Conservation (phyloP, 2,888 invertebrate genomes). For the Scaptomyza polygonia region DNA sequence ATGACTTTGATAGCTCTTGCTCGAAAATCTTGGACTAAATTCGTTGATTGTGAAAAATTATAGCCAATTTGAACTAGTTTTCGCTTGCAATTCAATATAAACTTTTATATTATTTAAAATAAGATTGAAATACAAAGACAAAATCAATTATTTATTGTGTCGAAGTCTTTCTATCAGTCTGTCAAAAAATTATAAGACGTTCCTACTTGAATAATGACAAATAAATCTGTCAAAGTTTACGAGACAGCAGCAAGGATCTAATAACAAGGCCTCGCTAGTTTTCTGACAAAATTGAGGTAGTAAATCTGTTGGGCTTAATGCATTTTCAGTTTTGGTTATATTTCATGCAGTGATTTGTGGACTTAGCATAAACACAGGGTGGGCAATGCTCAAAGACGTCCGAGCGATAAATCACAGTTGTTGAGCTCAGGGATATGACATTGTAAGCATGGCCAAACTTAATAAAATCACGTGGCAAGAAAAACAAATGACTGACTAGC, state of each 20-base stretch:
- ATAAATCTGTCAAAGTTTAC: constrained; percentile 4
- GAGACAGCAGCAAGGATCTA: constrained; percentile 3
- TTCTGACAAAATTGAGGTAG: constrained; percentile 32
- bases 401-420: constrained; percentile 63
- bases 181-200: background rate
- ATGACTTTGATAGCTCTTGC: background rate
- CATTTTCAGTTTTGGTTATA: constrained; percentile 54
- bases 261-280: constrained; percentile 4
- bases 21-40: background rate
- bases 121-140: too few species aligned
- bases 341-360: constrained; percentile 73
- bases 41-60: background rate
- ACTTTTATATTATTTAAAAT: too few species aligned
- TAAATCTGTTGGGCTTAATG: constrained; percentile 62
- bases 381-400: constrained; percentile 44
- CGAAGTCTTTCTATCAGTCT: too few species aligned
- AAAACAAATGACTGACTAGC: constrained; percentile 53
- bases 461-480: constrained; percentile 62
- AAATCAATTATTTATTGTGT: too few species aligned
- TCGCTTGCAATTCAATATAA: background rate
- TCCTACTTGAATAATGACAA: constrained; percentile 7
- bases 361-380: constrained; percentile 60
- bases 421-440: constrained; percentile 54
- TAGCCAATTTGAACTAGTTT: background rate
- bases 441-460: constrained; percentile 56